phyloP scores from a whole-genome alignment of 1,140 invertebrate species.

The Eueides isabella region DNA sequence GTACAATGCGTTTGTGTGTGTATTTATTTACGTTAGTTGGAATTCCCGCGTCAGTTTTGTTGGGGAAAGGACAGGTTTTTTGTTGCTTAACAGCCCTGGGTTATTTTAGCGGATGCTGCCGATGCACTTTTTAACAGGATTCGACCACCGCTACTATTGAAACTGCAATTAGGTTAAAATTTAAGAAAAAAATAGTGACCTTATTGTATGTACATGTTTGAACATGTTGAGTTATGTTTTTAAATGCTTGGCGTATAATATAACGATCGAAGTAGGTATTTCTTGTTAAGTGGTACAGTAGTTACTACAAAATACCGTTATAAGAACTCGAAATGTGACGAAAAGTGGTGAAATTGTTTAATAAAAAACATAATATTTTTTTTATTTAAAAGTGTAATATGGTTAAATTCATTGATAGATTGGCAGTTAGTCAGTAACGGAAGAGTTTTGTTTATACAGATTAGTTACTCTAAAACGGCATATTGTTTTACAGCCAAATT shows the following conservation, averaged over 20 bases:
- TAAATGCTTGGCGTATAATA: not conserved
- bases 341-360: conserved; percentile 1
- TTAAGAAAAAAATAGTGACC: not conserved
- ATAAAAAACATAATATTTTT: too few species aligned
- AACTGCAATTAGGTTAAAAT: not conserved
- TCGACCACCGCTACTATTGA: not conserved
- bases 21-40: conserved; percentile 49
- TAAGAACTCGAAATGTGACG: not conserved
- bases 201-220: not conserved
- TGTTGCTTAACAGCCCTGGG: conserved; percentile 41
- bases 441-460: too few species aligned
- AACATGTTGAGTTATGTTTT: not conserved
- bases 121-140: not conserved
- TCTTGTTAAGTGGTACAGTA: not conserved
- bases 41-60: conserved; percentile 56
- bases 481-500: too few species aligned
- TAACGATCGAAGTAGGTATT: not conserved
- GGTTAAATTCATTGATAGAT: too few species aligned
- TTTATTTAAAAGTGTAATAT: too few species aligned
- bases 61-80: conserved; percentile 52
- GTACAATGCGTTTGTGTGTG: conserved; percentile 35
- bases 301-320: not conserved
- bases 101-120: conserved; percentile 42
- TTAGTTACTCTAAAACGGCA: too few species aligned
- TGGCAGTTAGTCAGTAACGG: too few species aligned